Conservation (phyloP, 1,140 invertebrate genomes). For the Pararge aegeria region DNA sequence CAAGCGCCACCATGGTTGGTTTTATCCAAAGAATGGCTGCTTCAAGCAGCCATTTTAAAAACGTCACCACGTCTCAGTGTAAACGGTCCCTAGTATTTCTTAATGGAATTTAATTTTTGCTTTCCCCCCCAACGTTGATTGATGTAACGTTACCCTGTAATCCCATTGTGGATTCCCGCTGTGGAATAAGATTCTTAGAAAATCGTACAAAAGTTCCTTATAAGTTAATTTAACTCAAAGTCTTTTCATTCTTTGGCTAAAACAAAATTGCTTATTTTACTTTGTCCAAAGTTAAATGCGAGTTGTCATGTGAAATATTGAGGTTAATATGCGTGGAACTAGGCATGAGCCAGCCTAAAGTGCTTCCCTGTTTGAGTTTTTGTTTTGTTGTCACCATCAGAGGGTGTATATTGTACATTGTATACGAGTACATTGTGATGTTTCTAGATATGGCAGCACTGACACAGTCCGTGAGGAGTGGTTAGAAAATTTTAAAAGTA, state of each 20-base stretch:
- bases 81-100: constrained; percentile 25
- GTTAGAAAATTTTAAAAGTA: too few relatives aligned
- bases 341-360: neutral
- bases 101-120: constrained; percentile 38
- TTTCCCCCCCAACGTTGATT: constrained; percentile 29
- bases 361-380: neutral
- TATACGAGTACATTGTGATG: too few relatives aligned
- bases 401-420: too few relatives aligned
- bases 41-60: constrained; percentile 1
- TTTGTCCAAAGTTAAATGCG: constrained; percentile 21
- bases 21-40: too few relatives aligned
- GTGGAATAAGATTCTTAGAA: constrained; percentile 28
- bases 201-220: constrained; percentile 31
- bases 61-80: constrained; percentile 7
- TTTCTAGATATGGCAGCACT: too few relatives aligned
- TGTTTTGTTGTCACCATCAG: neutral
- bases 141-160: constrained; percentile 32
- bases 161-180: constrained; percentile 28
- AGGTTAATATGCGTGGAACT: constrained; percentile 6
- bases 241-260: constrained; percentile 24
- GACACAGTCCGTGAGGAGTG: too few relatives aligned
- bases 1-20: neutral
- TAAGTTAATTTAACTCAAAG: constrained; percentile 31
- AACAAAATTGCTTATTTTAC: constrained; percentile 31
- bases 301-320: constrained; percentile 17